A percentile compares a stretch with the other conserved stretches of the same genome.
Conservation (phyloP, 2,888 invertebrate species). For the Arge pagana region DNA sequence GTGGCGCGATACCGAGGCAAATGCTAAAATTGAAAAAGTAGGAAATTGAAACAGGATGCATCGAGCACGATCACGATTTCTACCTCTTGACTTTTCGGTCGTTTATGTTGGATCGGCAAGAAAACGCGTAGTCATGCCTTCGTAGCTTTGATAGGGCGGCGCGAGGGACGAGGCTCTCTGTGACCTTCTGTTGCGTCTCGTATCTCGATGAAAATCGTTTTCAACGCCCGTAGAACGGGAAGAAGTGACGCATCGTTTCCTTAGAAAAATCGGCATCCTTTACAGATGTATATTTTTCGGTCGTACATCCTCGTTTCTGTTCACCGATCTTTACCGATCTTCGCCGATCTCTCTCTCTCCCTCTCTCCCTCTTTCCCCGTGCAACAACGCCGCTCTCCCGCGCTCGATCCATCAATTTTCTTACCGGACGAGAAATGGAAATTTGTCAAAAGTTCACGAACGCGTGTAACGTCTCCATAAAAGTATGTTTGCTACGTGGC, state of each 20-base stretch:
- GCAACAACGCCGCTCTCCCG: conserved; percentile 21
- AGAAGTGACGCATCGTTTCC: conserved; percentile 21
- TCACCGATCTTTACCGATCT: conserved; percentile 17
- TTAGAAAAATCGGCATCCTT: conserved; percentile 18
- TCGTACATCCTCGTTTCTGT: conserved; percentile 21
- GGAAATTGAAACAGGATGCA: conserved; percentile 13
- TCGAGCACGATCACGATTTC: background rate
- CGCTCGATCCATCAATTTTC: conserved; percentile 12
- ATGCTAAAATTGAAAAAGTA: no score
- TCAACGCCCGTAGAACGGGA: conserved; percentile 20
- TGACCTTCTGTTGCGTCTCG: conserved; percentile 9
- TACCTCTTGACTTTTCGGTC: conserved; percentile 10
- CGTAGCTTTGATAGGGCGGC: no score
- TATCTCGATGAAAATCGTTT: conserved; percentile 18
- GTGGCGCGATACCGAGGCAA: background rate
- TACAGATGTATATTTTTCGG: conserved; percentile 18
- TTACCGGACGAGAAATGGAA: conserved; percentile 34
- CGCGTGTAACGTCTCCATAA: conserved; percentile 47
- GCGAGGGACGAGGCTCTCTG: background rate
- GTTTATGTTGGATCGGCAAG: conserved; percentile 7
- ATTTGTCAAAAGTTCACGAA: conserved; percentile 49
- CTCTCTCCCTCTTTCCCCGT: conserved; percentile 17
- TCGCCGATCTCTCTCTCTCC: conserved; percentile 22
- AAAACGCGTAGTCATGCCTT: conserved; percentile 17
- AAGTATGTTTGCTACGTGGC: conserved; percentile 27